Base-by-base conservation (phyloP, 2,797 vertebrate genomes). In the Buceros bicornis region DNA sequence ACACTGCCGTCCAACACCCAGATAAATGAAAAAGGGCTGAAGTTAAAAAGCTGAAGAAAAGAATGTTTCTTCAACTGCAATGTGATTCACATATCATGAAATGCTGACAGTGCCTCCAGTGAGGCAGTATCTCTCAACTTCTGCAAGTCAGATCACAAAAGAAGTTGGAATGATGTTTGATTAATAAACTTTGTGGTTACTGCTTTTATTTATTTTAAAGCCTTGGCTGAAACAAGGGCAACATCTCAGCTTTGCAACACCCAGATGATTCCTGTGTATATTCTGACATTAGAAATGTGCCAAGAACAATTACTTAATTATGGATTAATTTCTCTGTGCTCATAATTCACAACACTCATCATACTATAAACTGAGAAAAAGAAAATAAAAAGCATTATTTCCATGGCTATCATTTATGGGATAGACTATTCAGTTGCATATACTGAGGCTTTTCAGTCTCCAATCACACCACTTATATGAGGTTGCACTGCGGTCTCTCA, bases 1-100 rank as follows among this genome's bases (percentile, higher is more conserved):
- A 91, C 82, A 83, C 31, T 2, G 33, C 33, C 56, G 37, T 66
- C 47, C 89, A 85, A 61, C 54, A 25, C 42, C 10, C 31, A 50
- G 45, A 47, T 51, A 95, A 96, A 94, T 6, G 14, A 67, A 61
- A 85, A 94, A 87, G 7, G 16, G 64, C 5, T 84, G 65, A 93
- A 80, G 51, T 50, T 35, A 92, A 66, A 48, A 92, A 42, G 47
- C 54, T 42, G 61, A 95, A 90, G 90, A 77, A 96, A 96, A 72
- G 87, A 86, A 91, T 69, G 53, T 87, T 96, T 97, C 95, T 88
- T 87, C 74, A 92, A 78, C 57, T 57, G 73, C 87, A 81, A 65
- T 56, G 70, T 54, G 45, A 66, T 64, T 92, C 61, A 96, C 78
- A 95, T 53, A 61, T 92, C 40, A 78, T 57, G 71, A 89, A 96